Percentiles rank a stretch among this genome's conserved stretches.
Evolutionary conservation across 2,113 vertebrate species (phyloP).

Genomic region (Callipepla squamata): DNA sequence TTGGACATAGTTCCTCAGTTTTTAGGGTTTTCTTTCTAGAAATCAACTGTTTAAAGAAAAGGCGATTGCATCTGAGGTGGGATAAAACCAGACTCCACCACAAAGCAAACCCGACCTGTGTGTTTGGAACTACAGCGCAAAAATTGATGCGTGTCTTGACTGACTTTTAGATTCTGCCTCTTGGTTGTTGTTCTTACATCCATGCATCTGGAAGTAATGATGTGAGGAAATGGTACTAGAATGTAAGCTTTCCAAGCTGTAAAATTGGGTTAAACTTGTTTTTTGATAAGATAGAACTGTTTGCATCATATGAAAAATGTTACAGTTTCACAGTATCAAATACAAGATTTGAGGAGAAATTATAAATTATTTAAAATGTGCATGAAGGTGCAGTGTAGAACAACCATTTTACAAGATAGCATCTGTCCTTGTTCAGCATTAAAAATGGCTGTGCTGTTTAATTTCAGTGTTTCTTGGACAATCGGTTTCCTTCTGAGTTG

Average conservation of each 20-base stretch:
- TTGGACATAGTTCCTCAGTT: background rate
- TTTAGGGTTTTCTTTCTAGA: constrained; percentile 34
- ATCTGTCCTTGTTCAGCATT: background rate
- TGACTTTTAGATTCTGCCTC: background rate
- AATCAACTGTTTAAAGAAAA: constrained; percentile 13
- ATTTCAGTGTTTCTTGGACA: background rate
- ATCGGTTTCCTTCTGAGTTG: background rate
- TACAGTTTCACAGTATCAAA: background rate
- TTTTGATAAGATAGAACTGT: background rate
- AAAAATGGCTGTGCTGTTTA: background rate
- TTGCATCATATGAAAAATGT: background rate
- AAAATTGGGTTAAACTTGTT: background rate
- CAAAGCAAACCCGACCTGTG: background rate
- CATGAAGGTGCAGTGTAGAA: background rate
- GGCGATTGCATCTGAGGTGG: background rate
- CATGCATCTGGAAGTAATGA: constrained; percentile 40
- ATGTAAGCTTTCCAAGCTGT: constrained; percentile 12
- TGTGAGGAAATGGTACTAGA: background rate
- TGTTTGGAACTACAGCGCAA: background rate
- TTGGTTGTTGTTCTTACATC: constrained; percentile 13
- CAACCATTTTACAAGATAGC: background rate
- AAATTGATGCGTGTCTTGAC: background rate
- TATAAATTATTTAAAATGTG: background rate
- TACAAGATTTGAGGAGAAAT: background rate
- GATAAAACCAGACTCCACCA: background rate